phyloP scores from a whole-genome alignment of 2,797 vertebrate genomes.

The Melopsittacus undulatus region DNA sequence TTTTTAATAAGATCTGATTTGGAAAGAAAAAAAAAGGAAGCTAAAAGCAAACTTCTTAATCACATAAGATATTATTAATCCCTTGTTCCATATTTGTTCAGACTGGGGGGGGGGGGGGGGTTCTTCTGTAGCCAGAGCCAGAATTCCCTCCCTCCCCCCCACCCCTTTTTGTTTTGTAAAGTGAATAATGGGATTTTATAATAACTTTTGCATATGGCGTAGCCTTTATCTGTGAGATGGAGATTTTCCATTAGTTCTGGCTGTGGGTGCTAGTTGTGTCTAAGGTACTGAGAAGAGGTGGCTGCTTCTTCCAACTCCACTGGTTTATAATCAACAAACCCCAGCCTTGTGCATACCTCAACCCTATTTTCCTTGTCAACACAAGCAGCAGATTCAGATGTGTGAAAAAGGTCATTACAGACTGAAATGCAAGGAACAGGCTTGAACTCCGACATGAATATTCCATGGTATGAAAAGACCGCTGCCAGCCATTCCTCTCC shows the following conservation, averaged over 20 bases:
- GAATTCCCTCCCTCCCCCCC: fast-evolving
- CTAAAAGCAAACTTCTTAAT: neutral
- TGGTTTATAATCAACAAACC: neutral
- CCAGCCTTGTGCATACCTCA: neutral
- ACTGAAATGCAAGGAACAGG: neutral
- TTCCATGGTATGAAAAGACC: neutral
- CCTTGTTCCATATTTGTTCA: neutral
- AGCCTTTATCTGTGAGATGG: neutral
- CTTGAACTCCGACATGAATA: neutral
- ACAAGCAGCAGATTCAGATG: neutral
- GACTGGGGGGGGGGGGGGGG: neutral
- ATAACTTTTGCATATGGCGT: neutral
- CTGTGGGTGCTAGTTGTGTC: neutral
- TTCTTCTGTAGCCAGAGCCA: neutral
- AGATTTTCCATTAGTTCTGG: neutral
- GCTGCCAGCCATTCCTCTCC: neutral
- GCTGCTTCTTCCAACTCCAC: neutral
- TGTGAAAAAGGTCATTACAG: neutral
- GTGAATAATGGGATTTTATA: neutral
- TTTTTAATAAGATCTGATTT: neutral
- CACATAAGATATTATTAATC: neutral
- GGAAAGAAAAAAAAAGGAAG: neutral
- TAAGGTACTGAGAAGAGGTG: neutral
- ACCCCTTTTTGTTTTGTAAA: neutral
- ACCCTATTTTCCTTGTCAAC: neutral